A percentile compares a stretch with the other conserved stretches of the same genome.
phyloP scores from a whole-genome alignment of 2,888 invertebrate species.

The Acanthosepion esculentum region DNA sequence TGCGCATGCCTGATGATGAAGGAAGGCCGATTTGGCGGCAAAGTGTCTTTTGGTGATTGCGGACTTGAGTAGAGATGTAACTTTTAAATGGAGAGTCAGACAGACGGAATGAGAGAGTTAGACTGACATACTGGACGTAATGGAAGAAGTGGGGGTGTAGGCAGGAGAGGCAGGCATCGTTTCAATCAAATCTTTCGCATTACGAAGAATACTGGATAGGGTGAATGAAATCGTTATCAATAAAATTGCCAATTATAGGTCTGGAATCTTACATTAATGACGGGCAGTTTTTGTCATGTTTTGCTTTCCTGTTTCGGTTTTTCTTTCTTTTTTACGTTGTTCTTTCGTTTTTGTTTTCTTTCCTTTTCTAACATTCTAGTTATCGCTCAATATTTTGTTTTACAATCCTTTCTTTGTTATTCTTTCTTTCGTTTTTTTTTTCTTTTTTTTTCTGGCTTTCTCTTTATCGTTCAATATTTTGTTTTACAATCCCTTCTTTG shows the following conservation, averaged over 20 bases:
- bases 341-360: too few species aligned
- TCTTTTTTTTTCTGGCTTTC: too few species aligned
- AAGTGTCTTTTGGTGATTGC: conserved; percentile 20
- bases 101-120: background rate
- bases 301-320: background rate
- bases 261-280: background rate
- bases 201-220: background rate
- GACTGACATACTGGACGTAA: background rate
- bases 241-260: conserved; percentile 22
- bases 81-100: conserved; percentile 20
- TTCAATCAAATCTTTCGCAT: conserved; percentile 9
- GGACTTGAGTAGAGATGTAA: conserved; percentile 16
- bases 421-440: too few species aligned
- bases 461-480: too few species aligned
- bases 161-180: background rate
- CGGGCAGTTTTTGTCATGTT: background rate
- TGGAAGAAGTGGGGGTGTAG: background rate
- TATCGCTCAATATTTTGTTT: background rate
- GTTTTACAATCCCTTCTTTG: too few species aligned
- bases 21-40: conserved; percentile 33
- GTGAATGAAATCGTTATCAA: conserved; percentile 33
- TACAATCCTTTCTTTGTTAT: background rate
- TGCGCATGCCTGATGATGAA: conserved; percentile 2
- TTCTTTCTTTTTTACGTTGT: background rate
- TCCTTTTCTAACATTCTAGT: too few species aligned